These are phyloP conservation scores for Ranitomeya imitator DNA, from an alignment of 2,113 vertebrate genomes.

Conservation along the genomic window DNA sequence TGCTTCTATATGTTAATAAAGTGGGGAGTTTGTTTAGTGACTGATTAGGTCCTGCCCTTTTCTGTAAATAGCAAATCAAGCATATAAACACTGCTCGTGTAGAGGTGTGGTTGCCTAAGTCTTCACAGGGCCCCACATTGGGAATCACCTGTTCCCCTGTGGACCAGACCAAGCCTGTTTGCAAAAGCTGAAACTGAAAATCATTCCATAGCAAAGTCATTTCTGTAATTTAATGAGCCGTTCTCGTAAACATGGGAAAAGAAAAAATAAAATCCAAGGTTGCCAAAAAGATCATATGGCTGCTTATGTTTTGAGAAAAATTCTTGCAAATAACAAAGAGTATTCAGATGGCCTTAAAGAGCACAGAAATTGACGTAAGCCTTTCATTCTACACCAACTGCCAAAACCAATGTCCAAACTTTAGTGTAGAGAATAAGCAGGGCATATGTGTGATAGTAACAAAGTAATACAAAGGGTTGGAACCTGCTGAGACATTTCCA, in stretches of 20 bases:
- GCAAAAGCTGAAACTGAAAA: not conserved
- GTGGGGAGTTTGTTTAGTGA: too few relatives aligned
- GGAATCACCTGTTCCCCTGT: too few relatives aligned
- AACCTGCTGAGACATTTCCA: not conserved
- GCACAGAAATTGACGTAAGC: not conserved
- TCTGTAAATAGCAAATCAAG: too few relatives aligned
- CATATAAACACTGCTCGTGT: too few relatives aligned
- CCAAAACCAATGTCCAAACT: not conserved
- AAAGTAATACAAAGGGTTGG: not conserved
- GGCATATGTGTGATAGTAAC: not conserved
- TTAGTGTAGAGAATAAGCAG: not conserved
- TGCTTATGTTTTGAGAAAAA: slow-evolving; percentile 5
- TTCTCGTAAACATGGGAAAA: not conserved
- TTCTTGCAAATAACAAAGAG: not conserved
- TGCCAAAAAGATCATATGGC: slow-evolving; percentile 7
- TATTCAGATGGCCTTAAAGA: not conserved
- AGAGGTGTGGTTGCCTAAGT: too few relatives aligned
- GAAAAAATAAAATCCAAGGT: not conserved
- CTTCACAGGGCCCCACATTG: too few relatives aligned
- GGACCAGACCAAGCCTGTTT: not conserved
- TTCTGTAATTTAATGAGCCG: not conserved
- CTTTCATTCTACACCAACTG: not conserved
- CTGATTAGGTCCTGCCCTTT: too few relatives aligned
- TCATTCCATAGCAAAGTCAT: not conserved
- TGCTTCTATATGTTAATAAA: too few relatives aligned